Evolutionary conservation across 2,113 vertebrate genomes (phyloP).

Genomic region (Myanophis thanlyinensis): DNA sequence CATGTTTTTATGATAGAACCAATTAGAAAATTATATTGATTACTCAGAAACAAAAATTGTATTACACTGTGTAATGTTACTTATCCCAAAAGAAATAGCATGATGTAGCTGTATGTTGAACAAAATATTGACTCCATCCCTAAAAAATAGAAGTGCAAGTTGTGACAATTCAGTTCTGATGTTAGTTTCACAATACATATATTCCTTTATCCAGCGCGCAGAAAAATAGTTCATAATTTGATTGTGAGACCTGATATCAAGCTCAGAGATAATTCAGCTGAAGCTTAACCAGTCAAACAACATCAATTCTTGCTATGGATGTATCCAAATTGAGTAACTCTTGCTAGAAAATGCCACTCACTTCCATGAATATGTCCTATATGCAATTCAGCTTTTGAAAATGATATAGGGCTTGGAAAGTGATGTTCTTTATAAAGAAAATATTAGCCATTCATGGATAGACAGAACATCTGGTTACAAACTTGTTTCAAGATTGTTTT

Average conservation of each 20-base stretch:
- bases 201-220: background rate
- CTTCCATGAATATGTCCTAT: background rate
- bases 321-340: background rate
- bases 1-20: too few species aligned
- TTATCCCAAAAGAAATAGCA: background rate
- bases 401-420: background rate
- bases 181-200: background rate
- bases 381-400: background rate
- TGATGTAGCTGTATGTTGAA: background rate
- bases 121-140: background rate
- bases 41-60: too few species aligned
- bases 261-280: background rate
- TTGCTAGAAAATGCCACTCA: background rate
- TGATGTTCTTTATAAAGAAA: background rate
- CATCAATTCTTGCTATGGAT: background rate
- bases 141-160: background rate
- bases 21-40: too few species aligned
- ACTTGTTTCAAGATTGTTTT: background rate
- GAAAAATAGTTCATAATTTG: background rate
- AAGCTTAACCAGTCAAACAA: background rate
- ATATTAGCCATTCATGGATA: background rate
- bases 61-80: too few species aligned
- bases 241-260: background rate
- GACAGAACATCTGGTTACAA: background rate
- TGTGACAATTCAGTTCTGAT: background rate